phyloP scores from a whole-genome alignment of 2,797 vertebrate genomes.

The Pipistrellus nathusii region DNA sequence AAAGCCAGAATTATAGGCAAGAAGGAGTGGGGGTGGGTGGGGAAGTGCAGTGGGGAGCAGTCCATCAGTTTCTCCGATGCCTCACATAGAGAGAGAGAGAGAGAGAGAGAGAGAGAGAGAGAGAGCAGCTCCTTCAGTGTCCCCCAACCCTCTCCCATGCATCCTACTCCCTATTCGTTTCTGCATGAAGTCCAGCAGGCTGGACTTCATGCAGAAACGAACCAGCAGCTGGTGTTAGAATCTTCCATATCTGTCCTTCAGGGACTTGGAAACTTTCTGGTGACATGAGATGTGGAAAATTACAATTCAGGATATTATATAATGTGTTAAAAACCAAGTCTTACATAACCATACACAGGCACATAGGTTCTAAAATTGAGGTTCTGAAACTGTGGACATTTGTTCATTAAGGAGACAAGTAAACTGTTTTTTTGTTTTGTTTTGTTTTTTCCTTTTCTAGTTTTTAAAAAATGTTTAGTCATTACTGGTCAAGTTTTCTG shows the following conservation, averaged over 20 bases:
- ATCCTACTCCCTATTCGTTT: neutral
- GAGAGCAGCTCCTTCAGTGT: neutral
- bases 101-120: neutral
- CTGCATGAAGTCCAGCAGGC: too few relatives aligned
- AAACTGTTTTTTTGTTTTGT: neutral
- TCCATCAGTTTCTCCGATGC: neutral
- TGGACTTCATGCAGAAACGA: neutral
- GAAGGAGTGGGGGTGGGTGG: neutral
- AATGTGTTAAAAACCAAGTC: neutral
- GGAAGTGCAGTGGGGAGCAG: neutral
- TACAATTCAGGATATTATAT: neutral
- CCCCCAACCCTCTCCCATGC: neutral
- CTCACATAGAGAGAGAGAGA: neutral
- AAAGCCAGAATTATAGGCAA: slow-evolving; percentile 13
- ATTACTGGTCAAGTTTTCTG: slow-evolving; percentile 10
- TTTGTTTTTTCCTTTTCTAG: slow-evolving; percentile 45
- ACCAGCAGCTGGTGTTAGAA: slow-evolving; percentile 26
- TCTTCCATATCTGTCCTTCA: neutral
- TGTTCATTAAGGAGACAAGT: neutral
- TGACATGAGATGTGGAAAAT: slow-evolving; percentile 4
- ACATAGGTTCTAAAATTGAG: slow-evolving; percentile 12
- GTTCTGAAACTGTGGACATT: slow-evolving; percentile 40
- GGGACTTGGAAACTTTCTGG: slow-evolving; percentile 42
- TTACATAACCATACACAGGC: neutral
- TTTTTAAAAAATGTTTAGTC: slow-evolving; percentile 23